A percentile compares a stretch with the other conserved stretches of the same genome.
phyloP scores from a whole-genome alignment of 2,113 vertebrate genomes.

The Pluvianellus socialis region DNA sequence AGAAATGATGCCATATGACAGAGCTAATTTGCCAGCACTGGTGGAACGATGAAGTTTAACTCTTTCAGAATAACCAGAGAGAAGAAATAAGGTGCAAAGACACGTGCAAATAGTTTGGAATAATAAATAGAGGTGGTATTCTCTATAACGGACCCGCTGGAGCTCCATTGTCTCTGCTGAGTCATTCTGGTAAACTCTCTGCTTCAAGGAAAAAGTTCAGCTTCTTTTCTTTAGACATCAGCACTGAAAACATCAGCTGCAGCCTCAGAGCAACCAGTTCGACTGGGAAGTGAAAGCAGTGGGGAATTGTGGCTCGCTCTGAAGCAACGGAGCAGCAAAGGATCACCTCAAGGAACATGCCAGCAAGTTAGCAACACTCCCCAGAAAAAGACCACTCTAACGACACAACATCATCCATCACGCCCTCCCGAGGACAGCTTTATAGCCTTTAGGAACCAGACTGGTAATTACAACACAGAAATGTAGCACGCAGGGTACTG shows the following conservation, averaged over 20 bases:
- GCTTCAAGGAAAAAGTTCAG: neutral
- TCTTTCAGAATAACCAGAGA: neutral
- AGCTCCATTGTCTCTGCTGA: neutral
- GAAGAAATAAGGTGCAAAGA: neutral
- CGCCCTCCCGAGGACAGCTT: neutral
- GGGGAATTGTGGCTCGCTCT: neutral
- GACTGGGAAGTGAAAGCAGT: neutral
- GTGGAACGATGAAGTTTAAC: neutral
- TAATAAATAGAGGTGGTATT: neutral
- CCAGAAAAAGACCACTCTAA: neutral
- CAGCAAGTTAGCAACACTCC: neutral
- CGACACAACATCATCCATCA: neutral
- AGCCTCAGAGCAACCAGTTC: neutral
- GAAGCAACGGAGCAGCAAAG: neutral
- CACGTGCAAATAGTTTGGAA: neutral
- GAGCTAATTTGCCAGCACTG: neutral
- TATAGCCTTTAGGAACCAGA: neutral
- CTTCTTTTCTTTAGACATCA: neutral
- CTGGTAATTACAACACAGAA: neutral
- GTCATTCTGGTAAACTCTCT: neutral
- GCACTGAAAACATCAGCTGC: neutral
- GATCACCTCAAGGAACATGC: constrained; percentile 39
- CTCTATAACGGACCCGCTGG: neutral
- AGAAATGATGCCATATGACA: neutral
- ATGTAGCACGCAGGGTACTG: fast-evolving